A percentile compares a stretch with the other conserved stretches of the same genome.
phyloP scores from a whole-genome alignment of 2,113 vertebrate genomes.

The Pluvianellus socialis region DNA sequence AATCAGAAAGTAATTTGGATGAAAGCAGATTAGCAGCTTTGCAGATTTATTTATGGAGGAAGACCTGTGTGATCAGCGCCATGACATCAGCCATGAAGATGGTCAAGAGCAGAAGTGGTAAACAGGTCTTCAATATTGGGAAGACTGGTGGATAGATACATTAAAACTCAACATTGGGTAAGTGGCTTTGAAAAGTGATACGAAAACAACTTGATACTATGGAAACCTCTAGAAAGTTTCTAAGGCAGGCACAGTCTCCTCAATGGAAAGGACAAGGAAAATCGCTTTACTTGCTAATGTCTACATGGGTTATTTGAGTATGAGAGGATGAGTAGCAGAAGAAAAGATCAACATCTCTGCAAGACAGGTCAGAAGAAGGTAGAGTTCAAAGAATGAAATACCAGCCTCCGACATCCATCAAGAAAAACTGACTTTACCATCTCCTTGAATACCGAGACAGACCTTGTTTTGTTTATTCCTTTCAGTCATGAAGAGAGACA shows the following conservation, averaged over 20 bases:
- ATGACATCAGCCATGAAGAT: neutral
- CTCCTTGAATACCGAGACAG: neutral
- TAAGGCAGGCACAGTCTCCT: neutral
- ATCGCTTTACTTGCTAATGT: neutral
- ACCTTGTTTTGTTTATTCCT: neutral
- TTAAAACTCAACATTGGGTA: neutral
- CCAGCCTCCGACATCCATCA: rapidly evolving
- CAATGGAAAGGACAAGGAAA: neutral
- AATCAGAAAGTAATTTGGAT: neutral
- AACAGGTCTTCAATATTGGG: neutral
- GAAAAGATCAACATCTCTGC: neutral
- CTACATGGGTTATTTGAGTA: neutral
- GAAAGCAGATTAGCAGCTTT: neutral
- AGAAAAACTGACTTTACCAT: neutral
- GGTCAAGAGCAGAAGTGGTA: neutral
- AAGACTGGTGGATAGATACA: neutral
- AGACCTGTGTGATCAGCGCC: neutral
- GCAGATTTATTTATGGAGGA: neutral
- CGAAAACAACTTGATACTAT: neutral
- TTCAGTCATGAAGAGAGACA: neutral
- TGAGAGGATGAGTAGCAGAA: neutral
- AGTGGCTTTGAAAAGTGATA: neutral
- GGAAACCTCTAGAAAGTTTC: neutral
- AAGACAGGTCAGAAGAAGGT: neutral
- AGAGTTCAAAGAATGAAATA: neutral